phyloP scores from a whole-genome alignment of 2,113 vertebrate genomes.

The Phylloscopus trochilus region DNA sequence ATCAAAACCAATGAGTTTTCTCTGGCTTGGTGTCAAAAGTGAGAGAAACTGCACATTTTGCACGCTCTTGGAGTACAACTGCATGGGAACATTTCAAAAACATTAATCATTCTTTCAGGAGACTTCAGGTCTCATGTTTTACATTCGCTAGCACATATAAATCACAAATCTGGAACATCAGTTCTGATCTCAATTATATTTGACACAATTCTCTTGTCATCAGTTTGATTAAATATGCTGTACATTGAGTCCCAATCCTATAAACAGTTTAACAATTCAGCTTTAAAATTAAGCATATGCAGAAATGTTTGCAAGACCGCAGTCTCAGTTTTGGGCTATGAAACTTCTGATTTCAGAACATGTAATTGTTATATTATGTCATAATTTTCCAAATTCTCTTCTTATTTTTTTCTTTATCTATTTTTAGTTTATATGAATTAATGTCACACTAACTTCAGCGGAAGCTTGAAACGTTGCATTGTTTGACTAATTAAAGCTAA shows the following conservation, averaged over 20 bases:
- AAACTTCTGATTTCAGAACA: not conserved
- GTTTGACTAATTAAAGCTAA: constrained; percentile 56
- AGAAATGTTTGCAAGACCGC: not conserved
- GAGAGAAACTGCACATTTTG: constrained; percentile 29
- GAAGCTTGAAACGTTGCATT: constrained; percentile 31
- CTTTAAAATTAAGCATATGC: not conserved
- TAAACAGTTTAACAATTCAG: not conserved
- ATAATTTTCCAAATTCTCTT: not conserved
- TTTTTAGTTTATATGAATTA: not conserved
- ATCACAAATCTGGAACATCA: constrained; percentile 8
- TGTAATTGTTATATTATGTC: not conserved
- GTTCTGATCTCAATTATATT: constrained; percentile 21
- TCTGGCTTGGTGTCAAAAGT: constrained; percentile 38
- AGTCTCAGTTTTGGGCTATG: not conserved
- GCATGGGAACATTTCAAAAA: constrained; percentile 36
- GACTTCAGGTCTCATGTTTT: constrained; percentile 9
- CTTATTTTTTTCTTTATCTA: not conserved
- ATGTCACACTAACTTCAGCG: not conserved
- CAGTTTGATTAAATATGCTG: not conserved
- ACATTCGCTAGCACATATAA: not conserved
- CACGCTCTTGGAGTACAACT: not conserved
- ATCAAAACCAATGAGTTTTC: constrained; percentile 42
- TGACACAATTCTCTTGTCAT: constrained; percentile 34
- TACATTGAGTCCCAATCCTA: not conserved
- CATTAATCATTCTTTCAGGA: constrained; percentile 51